These are phyloP conservation scores for Drosophila suboccidentalis DNA, from an alignment of 2,888 invertebrate species.

Conservation along the genomic window DNA sequence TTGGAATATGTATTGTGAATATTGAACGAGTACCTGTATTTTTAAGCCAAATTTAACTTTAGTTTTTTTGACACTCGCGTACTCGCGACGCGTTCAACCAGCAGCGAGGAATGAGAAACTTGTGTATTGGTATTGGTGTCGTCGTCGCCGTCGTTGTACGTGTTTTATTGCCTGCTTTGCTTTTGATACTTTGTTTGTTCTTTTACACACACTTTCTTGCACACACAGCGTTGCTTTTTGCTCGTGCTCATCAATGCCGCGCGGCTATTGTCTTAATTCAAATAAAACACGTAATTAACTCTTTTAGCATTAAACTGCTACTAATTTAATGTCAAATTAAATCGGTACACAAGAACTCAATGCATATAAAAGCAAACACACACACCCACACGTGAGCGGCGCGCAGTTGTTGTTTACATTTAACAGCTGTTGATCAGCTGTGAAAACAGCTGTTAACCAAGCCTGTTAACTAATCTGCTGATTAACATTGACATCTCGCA, in stretches of 20 bases:
- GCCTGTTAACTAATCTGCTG: slow-evolving; percentile 40
- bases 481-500: slow-evolving; percentile 25
- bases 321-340: slow-evolving; percentile 27
- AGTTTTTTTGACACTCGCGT: slow-evolving; percentile 38
- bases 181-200: slow-evolving; percentile 77
- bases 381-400: slow-evolving; percentile 40
- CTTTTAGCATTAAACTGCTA: background rate
- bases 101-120: slow-evolving; percentile 61
- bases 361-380: slow-evolving; percentile 16
- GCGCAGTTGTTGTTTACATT: slow-evolving; percentile 71
- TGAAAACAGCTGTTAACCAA: slow-evolving; percentile 45
- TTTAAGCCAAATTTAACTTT: slow-evolving; percentile 11
- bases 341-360: slow-evolving; percentile 43
- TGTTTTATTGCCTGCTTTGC: slow-evolving; percentile 69
- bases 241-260: slow-evolving; percentile 48
- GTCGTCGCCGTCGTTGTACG: slow-evolving; percentile 51
- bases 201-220: slow-evolving; percentile 74
- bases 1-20: slow-evolving; percentile 14
- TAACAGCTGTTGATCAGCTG: slow-evolving; percentile 63
- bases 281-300: slow-evolving; percentile 15
- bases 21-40: slow-evolving; percentile 16
- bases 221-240: slow-evolving; percentile 72
- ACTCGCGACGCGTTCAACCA: slow-evolving; percentile 41
- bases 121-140: slow-evolving; percentile 51
- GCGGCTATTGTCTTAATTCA: slow-evolving; percentile 42